phyloP scores from a whole-genome alignment of 2,113 vertebrate species.

The Cryptomyrus ogoouensis region DNA sequence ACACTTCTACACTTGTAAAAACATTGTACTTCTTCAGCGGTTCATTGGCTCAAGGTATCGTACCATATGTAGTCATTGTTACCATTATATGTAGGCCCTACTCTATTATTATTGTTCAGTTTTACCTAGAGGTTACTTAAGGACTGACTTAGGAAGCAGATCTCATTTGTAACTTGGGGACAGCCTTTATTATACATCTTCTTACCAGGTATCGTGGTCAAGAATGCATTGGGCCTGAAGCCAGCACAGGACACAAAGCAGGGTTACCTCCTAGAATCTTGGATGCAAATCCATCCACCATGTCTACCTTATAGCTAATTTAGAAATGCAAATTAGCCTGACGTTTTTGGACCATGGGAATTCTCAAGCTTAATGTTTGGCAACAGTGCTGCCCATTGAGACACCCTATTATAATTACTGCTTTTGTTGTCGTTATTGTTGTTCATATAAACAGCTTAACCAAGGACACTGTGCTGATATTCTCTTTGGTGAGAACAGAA shows the following conservation, averaged over 20 bases:
- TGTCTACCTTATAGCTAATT: not conserved
- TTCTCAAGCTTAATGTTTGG: not conserved
- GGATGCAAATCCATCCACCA: not conserved
- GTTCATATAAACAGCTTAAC: not conserved
- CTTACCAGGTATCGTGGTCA: not conserved
- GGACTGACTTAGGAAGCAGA: not conserved
- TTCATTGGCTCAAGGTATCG: not conserved
- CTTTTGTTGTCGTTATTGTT: not conserved
- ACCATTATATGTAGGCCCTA: not conserved
- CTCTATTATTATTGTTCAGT: not conserved
- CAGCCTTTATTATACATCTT: not conserved
- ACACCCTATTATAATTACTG: not conserved
- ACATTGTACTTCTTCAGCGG: not conserved
- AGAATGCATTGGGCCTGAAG: not conserved
- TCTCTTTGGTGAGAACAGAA: not conserved
- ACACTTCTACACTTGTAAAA: not conserved
- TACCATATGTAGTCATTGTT: not conserved
- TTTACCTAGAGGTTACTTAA: not conserved
- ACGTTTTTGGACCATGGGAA: not conserved
- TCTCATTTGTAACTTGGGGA: not conserved
- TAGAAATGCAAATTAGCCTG: not conserved
- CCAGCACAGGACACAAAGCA: not conserved
- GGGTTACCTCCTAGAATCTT: not conserved
- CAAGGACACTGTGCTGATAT: not conserved
- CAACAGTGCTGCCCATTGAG: not conserved